Evolutionary conservation across 2,797 vertebrate genomes (phyloP), one percentile per base, ranked within the genome.

Genomic region (Chiloscyllium punctatum): DNA sequence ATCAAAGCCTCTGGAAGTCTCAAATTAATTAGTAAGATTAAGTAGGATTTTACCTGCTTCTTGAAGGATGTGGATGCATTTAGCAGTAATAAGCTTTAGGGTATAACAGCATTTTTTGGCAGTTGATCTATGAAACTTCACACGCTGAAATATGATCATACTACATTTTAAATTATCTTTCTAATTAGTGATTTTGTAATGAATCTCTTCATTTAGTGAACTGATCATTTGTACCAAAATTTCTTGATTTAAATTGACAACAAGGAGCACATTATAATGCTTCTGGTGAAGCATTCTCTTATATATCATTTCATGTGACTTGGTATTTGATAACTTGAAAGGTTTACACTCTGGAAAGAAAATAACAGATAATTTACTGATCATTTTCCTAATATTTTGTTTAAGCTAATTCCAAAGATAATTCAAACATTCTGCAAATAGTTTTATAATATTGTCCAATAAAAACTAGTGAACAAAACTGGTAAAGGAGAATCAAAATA

Each of bases 1-100:
- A 96, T 97, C 96, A 97, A 97, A 97, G 97, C 97, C 97, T 97
- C 96, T 97, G 97, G 97, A 98, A 98, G 98, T 98, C 97, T 97
- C 97, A 98, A 98, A 97, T 97, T 97, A 98, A 98, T 98, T 97
- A 97, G 97, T 96, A 97, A 97, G 97, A 97, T 97, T 96, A 97
- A 97, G 97, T 97, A 42, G 96, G 96, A 96, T 96, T 97, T 97
- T 97, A 97, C 97, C 96, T 98, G 96, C 96, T 97, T 97, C 97
- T 95, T 98, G 97, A 98, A 74, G 69, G 69, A 53, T 33, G 51
- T 74, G 42, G 18, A 74, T 72, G 27, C 69, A n/a, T 66, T 68
- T 68, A 66, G 33, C 86, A 57, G 27, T 57, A 88, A 57, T 33
- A 88, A 57, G n/a, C 66, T 69, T 92, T 27, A 68, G 66, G 90